Base-by-base conservation (phyloP, 2,113 vertebrate species). In the Sialia sialis region DNA sequence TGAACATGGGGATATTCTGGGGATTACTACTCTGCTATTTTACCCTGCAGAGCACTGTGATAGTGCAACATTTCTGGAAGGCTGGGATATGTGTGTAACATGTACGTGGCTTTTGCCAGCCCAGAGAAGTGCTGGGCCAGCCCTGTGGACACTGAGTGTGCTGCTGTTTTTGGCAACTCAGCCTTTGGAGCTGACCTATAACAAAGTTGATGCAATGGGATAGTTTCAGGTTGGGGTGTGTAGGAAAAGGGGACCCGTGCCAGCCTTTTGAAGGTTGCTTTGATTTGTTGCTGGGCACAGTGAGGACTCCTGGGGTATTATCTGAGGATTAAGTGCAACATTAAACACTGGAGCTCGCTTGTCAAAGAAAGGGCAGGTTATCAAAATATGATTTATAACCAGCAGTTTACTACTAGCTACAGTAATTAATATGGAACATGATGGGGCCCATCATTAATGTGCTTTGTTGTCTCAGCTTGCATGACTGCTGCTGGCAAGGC, bases 361-460 rank as follows among this genome's bases (percentile, higher is more conserved):
- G 95, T 94, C 95, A 86, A 70, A 91, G 84, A 94, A 90, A 95
- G 89, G 82, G 68, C 70, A 85, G 95, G 93, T 96, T 95, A 94
- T 95, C 91, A 96, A 94, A 93, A 91, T 83, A 84, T 79, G 91
- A 93, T 96, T 95, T 96, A 96, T 94, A 95, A 74, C 82, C 72
- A 87, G 17, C 91, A 83, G 80, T 91, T 95, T 96, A 94, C 93
- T 88, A 69, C 77, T 56, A 80, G 96, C 88, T 95, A 58, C 82
- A n/a, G 79, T 96, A 95, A 96, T 95, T 96, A 96, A 96, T 95
- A 90, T 18, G 15, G 81, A 86, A 63, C 89, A 90, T 74, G 93
- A 92, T 9, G 60, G 68, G 68, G 62, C 72, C 66, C 63, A 90
- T 97, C 95, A 86, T 96, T 97, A 95, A 91, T 84, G 82, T 81